Conservation (phyloP, 1,140 invertebrate genomes). For the Archegozetes longisetosus region DNA sequence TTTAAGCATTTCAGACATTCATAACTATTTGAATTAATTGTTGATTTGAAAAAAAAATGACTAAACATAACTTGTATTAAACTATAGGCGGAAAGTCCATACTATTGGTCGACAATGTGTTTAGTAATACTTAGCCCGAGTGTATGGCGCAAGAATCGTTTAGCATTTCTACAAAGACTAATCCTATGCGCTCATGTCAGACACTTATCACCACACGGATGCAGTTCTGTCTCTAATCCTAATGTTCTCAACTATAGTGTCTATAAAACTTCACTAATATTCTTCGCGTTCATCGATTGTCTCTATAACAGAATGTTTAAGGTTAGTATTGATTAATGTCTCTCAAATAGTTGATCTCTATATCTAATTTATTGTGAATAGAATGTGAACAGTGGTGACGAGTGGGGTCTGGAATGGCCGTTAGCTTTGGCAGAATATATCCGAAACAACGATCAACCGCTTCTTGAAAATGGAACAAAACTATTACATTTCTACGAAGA, state of each 20-base stretch:
- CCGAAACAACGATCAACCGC: conserved; percentile 73
- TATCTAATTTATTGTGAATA: conserved; percentile 1
- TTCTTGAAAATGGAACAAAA: conserved; percentile 70
- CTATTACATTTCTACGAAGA: conserved; percentile 65
- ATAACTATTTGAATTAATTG: too few relatives aligned
- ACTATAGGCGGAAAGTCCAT: conserved; percentile 53
- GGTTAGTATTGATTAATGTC: conserved; percentile 30
- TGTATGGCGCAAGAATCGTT: conserved; percentile 44
- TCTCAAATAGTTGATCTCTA: neutral
- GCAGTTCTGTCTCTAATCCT: conserved; percentile 25
- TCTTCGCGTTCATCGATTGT: conserved; percentile 60
- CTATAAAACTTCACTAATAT: conserved; percentile 70
- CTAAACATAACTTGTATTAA: too few relatives aligned
- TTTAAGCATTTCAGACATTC: too few relatives aligned
- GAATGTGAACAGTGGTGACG: conserved; percentile 35
- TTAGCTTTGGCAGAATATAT: conserved; percentile 76
- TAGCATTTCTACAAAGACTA: conserved; percentile 56
- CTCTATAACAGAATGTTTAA: conserved; percentile 58
- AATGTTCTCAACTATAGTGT: conserved; percentile 50
- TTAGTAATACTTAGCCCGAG: conserved; percentile 55
- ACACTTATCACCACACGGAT: conserved; percentile 22
- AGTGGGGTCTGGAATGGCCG: conserved; percentile 52
- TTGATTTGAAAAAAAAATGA: too few relatives aligned
- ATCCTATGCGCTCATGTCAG: conserved; percentile 61
- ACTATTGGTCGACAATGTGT: conserved; percentile 66